Evolutionary conservation across 2,888 invertebrate genomes (phyloP), one percentile per base, ranked within the genome.

Genomic region (Lysandra bellargus): DNA sequence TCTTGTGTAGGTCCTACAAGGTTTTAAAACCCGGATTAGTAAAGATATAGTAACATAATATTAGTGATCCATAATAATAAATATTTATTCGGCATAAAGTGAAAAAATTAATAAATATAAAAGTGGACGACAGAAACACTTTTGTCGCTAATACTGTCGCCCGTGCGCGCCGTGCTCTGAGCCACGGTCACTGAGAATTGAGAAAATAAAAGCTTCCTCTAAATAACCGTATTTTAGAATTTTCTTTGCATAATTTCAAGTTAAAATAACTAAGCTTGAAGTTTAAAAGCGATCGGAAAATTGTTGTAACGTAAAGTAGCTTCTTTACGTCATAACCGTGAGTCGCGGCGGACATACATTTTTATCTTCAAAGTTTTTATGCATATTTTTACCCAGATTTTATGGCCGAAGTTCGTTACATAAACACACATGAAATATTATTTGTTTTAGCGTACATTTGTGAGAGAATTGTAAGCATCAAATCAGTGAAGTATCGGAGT

Each of bases 381-480:
- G 69, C 33, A 69, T 33, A 69, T 69, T 69, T 61, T 69, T 37
- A 69, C 14, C 33, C 69, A 69, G 33, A 37, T 69, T 17, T 69
- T 69, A 69, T 33, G 14, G 37, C 30, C 14, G 33, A 69, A 69
- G 33, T 69, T 69, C 17, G 33, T 69, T 14, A 33, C 69, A 69
- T 69, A 69, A 69, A 69, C 69, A 69, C 64, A 64, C 69, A 33
- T 69, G 69, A 69, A 69, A 33, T 69, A 69, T 30, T 30, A 23
- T 64, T 64, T 30, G 30, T 30, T 64, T 64, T 57, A 57, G 57
- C 57, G 17, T 57, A 17, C 4, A 57, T 57, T 57, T 57, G 57
- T 17, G 17, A 57, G 14, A 0, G 17, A 57, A 57, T 57, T 57
- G 17, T 57, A 17, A 49, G 17, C 4, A 57, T 17, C 4, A 57